phyloP scores from a whole-genome alignment of 1,140 invertebrate species.

The Anoplophora glabripennis region DNA sequence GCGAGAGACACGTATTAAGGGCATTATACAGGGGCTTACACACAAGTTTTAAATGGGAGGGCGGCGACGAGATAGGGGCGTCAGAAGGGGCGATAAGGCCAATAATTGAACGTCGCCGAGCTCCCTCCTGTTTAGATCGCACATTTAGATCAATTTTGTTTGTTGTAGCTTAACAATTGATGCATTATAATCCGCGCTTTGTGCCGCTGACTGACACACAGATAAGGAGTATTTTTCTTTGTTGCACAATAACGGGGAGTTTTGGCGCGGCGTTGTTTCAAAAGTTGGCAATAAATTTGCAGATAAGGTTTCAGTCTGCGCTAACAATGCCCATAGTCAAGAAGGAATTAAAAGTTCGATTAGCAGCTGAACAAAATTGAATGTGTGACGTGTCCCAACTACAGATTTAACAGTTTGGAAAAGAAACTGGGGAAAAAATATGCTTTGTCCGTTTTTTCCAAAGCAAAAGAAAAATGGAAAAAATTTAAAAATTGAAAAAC shows the following conservation, averaged over 20 bases:
- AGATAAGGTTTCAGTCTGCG: no score
- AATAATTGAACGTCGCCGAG: constrained; percentile 44
- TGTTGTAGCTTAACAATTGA: constrained; percentile 48
- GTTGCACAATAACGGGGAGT: constrained; percentile 30
- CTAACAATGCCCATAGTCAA: no score
- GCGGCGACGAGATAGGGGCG: constrained; percentile 40
- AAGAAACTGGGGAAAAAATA: no score
- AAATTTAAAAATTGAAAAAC: no score
- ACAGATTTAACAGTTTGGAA: no score
- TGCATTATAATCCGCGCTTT: constrained; percentile 44
- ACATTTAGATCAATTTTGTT: constrained; percentile 49
- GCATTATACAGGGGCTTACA: constrained; percentile 19
- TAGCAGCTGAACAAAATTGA: no score
- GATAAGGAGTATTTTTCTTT: constrained; percentile 41
- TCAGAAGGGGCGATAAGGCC: constrained; percentile 42
- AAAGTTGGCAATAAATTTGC: no score
- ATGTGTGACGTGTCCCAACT: no score
- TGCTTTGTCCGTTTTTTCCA: no score
- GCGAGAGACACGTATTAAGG: constrained; percentile 21
- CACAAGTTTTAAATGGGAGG: constrained; percentile 40
- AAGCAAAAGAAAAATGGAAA: no score
- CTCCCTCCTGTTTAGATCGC: constrained; percentile 45
- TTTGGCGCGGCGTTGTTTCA: no score
- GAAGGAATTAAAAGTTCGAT: no score
- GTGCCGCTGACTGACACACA: constrained; percentile 37